Percentiles rank a stretch among this genome's conserved stretches.
Evolutionary conservation across 2,888 invertebrate species (phyloP).

Genomic region (Caenorhabditis sulstoni): DNA sequence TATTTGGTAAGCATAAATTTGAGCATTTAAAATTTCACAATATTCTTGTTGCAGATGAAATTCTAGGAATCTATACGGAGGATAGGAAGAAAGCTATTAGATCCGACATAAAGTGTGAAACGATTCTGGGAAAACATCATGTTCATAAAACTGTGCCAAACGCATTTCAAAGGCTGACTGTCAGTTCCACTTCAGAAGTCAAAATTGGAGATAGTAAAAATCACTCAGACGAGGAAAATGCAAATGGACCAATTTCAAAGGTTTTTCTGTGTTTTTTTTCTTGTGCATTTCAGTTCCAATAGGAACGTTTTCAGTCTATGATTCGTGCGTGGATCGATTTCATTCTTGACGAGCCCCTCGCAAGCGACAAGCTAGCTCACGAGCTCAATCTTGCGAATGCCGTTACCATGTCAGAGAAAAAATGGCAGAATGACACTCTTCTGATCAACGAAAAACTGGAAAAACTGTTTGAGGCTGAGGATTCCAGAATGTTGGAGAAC

Average conservation of each 20-base stretch:
- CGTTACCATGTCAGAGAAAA: background rate
- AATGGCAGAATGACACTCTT: no score
- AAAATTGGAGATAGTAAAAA: conserved; percentile 13
- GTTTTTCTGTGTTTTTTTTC: background rate
- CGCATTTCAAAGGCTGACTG: conserved; percentile 44
- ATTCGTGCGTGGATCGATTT: conserved; percentile 25
- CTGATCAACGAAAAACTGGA: conserved; percentile 22
- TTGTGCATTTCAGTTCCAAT: background rate
- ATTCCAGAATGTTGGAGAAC: background rate
- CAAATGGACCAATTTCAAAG: conserved; percentile 29
- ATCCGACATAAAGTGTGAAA: conserved; percentile 5
- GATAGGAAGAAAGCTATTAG: conserved; percentile 16
- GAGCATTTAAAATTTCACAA: no score
- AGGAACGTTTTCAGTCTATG: conserved; percentile 12
- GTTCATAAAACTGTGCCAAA: conserved; percentile 12
- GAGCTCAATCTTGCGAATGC: conserved; percentile 31
- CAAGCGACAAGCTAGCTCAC: conserved; percentile 11
- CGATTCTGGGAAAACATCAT: conserved; percentile 29
- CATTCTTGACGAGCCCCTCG: conserved; percentile 7
- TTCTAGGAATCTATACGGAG: conserved; percentile 16
- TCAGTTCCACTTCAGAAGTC: conserved; percentile 27
- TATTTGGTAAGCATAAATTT: conserved; percentile 24
- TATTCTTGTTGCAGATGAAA: conserved; percentile 23
- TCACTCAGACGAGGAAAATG: background rate
- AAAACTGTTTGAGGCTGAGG: conserved; percentile 12